A percentile compares a stretch with the other conserved stretches of the same genome.
Conservation (phyloP, 2,888 invertebrate species). For the Temnothorax ravouxi region DNA sequence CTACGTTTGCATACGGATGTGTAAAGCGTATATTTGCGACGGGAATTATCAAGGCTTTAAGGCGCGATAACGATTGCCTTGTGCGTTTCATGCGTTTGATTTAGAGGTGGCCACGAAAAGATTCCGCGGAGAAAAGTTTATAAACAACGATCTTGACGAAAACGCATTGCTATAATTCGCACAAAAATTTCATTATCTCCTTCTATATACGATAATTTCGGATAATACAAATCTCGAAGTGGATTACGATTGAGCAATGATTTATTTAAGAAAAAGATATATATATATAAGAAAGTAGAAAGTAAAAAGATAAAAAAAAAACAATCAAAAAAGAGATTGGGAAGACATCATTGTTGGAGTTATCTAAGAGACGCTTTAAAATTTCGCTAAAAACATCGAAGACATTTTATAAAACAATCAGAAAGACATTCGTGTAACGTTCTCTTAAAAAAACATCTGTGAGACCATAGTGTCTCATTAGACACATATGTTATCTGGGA, state of each 20-base stretch:
- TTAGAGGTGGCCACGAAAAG: conserved; percentile 37
- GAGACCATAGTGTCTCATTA: background rate
- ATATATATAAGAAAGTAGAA: background rate
- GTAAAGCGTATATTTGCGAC: background rate
- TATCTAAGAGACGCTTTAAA: background rate
- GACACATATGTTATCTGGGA: background rate
- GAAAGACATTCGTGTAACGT: background rate
- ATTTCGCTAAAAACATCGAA: background rate
- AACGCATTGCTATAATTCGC: background rate
- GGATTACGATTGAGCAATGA: background rate
- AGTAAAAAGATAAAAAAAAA: background rate
- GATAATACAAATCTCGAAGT: background rate
- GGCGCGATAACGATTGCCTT: conserved; percentile 52
- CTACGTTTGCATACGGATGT: conserved; percentile 13
- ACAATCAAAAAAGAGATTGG: too few relatives aligned
- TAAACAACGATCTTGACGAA: conserved; percentile 16
- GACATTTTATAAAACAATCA: background rate
- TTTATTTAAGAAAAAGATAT: background rate
- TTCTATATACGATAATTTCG: background rate
- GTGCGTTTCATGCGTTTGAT: conserved; percentile 45
- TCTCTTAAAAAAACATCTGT: background rate
- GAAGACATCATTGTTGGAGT: background rate
- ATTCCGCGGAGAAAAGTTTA: conserved; percentile 18
- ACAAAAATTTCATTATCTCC: background rate
- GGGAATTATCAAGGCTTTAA: conserved; percentile 25